A percentile compares a stretch with the other conserved stretches of the same genome.
phyloP scores from a whole-genome alignment of 2,113 vertebrate species.

The Cebus imitator region DNA sequence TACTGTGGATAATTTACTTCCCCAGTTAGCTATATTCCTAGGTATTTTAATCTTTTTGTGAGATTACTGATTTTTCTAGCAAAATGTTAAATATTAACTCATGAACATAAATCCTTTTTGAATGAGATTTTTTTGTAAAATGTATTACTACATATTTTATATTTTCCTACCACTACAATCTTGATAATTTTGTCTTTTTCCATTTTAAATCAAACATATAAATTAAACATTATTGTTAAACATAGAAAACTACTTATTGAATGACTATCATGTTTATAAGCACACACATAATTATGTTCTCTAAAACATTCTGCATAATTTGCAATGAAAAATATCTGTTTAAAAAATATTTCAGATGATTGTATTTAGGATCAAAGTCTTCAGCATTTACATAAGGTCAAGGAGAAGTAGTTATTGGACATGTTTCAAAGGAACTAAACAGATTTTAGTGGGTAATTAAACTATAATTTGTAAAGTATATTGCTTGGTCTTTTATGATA shows the following conservation, averaged over 20 bases:
- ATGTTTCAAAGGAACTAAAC: not conserved
- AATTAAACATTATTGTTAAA: not conserved
- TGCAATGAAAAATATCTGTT: not conserved
- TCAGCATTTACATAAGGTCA: not conserved
- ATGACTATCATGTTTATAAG: not conserved
- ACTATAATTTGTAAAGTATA: not conserved
- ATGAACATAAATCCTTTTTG: not conserved
- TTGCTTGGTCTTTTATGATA: not conserved
- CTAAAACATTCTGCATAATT: not conserved
- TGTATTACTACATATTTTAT: not conserved
- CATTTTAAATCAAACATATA: not conserved
- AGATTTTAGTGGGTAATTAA: not conserved
- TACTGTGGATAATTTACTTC: too few species aligned
- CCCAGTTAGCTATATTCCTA: too few species aligned
- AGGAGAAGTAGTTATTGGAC: not conserved
- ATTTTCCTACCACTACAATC: not conserved
- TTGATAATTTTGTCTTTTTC: not conserved
- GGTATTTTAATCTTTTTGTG: not conserved
- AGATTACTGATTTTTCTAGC: not conserved
- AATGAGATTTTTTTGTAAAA: not conserved
- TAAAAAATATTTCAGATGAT: not conserved
- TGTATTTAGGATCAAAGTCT: slow-evolving; percentile 21
- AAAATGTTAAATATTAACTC: not conserved
- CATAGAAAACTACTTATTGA: not conserved
- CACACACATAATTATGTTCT: not conserved